Percentiles rank a stretch among this genome's conserved stretches.
phyloP scores from a whole-genome alignment of 2,113 vertebrate species.

The Pollachius pollachius region DNA sequence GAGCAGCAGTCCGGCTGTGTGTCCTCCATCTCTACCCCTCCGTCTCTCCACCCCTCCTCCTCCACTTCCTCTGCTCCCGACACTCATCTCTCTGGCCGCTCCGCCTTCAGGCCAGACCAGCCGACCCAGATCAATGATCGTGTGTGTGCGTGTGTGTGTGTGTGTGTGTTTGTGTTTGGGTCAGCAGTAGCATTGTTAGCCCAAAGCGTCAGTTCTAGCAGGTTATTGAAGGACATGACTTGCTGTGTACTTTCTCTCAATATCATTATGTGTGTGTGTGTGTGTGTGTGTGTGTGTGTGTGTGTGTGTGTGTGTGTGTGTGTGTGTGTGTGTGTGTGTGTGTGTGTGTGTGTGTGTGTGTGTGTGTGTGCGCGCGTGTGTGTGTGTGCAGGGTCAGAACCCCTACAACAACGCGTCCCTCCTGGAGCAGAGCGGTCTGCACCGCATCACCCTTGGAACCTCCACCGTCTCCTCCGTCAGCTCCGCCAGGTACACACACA shows the following conservation, averaged over 20 bases:
- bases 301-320: background rate
- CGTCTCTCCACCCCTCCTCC: constrained; percentile 26
- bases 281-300: constrained; percentile 2
- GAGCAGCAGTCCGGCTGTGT: constrained; percentile 25
- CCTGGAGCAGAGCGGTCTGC: constrained; percentile 95
- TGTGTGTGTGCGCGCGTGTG: background rate
- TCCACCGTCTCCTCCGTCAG: constrained; percentile 97
- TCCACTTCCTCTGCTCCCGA: constrained; percentile 33
- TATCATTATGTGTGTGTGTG: background rate
- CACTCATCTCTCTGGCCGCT: constrained; percentile 28
- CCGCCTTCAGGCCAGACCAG: constrained; percentile 35
- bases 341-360: constrained; percentile 21
- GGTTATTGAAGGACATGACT: no score
- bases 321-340: constrained; percentile 3
- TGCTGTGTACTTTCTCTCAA: background rate
- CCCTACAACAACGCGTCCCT: constrained; percentile 92
- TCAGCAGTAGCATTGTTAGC: no score
- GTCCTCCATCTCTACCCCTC: constrained; percentile 3
- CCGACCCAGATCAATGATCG: constrained; percentile 55
- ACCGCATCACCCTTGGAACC: constrained; percentile 94
- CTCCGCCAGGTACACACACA: constrained; percentile 83
- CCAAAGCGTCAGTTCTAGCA: no score
- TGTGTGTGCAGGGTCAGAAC: constrained; percentile 78
- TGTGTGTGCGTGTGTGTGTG: background rate
- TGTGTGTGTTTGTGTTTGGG: background rate